phyloP scores from a whole-genome alignment of 2,113 vertebrate species.

The Erythrolamprus reginae region DNA sequence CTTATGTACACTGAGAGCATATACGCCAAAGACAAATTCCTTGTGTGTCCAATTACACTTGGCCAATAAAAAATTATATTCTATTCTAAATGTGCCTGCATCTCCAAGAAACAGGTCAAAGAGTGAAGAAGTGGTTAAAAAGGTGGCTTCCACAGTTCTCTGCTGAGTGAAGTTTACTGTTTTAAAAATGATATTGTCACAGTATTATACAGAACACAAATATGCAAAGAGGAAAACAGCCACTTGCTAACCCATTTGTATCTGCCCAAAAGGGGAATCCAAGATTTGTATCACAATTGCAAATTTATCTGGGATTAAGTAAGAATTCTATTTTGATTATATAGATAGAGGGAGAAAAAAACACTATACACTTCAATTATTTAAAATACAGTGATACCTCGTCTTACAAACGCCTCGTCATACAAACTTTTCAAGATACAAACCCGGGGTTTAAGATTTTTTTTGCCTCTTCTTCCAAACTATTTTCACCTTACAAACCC shows the following conservation, averaged over 20 bases:
- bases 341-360: not conserved
- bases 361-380: not conserved
- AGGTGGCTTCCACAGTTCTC: not conserved
- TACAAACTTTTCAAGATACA: no score
- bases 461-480: no score
- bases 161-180: not conserved
- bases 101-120: not conserved
- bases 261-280: not conserved
- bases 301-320: not conserved
- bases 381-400: no score
- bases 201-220: not conserved
- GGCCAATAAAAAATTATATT: no score
- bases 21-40: no score
- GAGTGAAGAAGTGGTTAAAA: not conserved
- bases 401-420: no score
- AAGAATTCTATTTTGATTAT: not conserved
- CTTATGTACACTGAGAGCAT: no score
- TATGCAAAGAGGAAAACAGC: not conserved
- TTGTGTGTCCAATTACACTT: no score
- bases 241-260: not conserved
- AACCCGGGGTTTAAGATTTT: no score
- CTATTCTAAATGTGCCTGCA: not conserved
- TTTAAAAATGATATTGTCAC: not conserved
- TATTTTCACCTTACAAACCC: no score
- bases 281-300: not conserved